phyloP scores from a whole-genome alignment of 2,888 invertebrate species.

The Biston betularia region DNA sequence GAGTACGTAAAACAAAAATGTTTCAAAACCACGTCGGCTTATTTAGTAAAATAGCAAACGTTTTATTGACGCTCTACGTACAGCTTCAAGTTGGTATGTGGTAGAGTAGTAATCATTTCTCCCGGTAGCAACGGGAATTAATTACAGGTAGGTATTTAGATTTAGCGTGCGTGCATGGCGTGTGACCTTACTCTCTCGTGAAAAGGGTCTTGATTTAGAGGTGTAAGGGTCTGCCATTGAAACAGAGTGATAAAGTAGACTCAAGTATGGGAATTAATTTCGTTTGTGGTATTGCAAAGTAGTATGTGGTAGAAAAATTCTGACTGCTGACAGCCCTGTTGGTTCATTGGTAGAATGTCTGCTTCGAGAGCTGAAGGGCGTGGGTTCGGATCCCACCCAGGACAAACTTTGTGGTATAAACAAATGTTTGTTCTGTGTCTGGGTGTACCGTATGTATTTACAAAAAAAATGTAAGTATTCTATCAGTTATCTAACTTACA shows the following conservation, averaged over 20 bases:
- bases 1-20: too few species aligned
- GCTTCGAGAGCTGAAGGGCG: too few species aligned
- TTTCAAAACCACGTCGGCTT: too few species aligned
- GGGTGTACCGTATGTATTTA: too few species aligned
- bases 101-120: constrained; percentile 10
- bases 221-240: constrained; percentile 26
- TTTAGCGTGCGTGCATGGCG: constrained; percentile 23
- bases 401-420: too few species aligned
- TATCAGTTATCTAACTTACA: too few species aligned
- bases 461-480: too few species aligned
- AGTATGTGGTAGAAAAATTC: not conserved
- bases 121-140: constrained; percentile 19
- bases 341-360: too few species aligned
- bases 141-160: constrained; percentile 31
- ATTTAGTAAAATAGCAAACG: too few species aligned
- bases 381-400: too few species aligned
- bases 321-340: too few species aligned
- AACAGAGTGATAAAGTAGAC: constrained; percentile 23
- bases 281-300: not conserved
- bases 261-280: constrained; percentile 20
- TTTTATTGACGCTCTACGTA: not conserved
- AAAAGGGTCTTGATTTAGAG: constrained; percentile 36
- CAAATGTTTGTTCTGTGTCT: too few species aligned
- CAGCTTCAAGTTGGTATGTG: not conserved
- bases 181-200: constrained; percentile 22